Evolutionary conservation across 2,888 invertebrate genomes (phyloP), one percentile per base, ranked within the genome.

Genomic region (Danaus chrysippus): DNA sequence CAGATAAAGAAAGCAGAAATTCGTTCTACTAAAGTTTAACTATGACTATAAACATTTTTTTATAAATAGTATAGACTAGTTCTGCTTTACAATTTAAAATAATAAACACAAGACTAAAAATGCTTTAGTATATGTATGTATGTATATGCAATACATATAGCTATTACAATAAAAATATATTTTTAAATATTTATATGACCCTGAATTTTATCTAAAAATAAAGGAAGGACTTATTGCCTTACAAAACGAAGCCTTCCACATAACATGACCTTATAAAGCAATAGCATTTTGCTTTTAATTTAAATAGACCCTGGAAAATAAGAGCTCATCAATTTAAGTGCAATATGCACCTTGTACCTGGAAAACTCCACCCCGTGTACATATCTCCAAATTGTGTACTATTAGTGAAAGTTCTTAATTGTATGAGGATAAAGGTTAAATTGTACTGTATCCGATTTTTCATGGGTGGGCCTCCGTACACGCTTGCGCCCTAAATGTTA

Each of bases 401-500:
- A 10, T 3, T 56, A 54, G 11, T 2, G n/a, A 42, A 54, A 42
- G 56, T 46, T 43, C 56, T 42, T 67, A 64, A 54, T 17, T 3
- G 8, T 11, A 46, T 9, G 10, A 9, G 1, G n/a, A 12, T 59
- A 64, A 56, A 62, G 53, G 19, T 10, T 13, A 62, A 54, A 54
- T 13, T 58, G 0, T 42, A 0, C n/a, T 58, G 17, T 46, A 42
- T 17, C 10, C 19, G 12, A 9, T 13, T n/a, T 46, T 9, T 13
- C 17, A 59, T 59, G 41, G 0, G n/a, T 46, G 5, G 56, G 56
- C 9, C 42, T 68, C 49, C 13, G 59, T 65, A 41, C 43, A 65
- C 87, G 88, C 89, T 81, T 83, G 89, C 86, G 87, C 71, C 65
- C 10, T 42, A 49, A 42, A 44, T 44, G 42, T 41, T 12, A 58